Conservation (phyloP, 2,888 invertebrate genomes). For the Rhamnusium bicolor region DNA sequence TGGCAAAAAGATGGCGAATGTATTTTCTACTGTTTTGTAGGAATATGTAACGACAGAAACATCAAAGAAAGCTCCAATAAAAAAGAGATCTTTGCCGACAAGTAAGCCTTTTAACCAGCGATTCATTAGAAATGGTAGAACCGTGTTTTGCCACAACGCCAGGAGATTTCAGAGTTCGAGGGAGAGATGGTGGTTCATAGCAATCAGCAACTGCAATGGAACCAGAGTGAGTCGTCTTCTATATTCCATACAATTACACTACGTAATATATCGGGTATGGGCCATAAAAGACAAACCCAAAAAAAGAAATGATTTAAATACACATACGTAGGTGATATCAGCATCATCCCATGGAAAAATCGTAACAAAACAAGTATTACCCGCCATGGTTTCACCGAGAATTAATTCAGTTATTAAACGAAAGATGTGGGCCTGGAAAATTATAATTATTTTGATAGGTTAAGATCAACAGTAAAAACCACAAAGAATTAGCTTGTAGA, state of each 20-base stretch:
- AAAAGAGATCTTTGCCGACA: constrained; percentile 66
- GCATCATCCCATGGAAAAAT: too few species aligned
- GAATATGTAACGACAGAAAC: neutral
- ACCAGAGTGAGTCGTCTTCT: constrained; percentile 71
- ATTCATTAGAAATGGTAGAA: constrained; percentile 52
- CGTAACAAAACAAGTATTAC: too few species aligned
- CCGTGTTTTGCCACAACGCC: constrained; percentile 77
- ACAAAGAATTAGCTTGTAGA: too few species aligned
- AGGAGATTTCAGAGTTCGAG: constrained; percentile 85
- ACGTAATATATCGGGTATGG: too few species aligned
- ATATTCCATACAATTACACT: constrained; percentile 4
- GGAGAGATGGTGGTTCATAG: constrained; percentile 96
- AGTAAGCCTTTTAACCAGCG: constrained; percentile 66
- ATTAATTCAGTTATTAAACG: too few species aligned
- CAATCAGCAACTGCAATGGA: constrained; percentile 85
- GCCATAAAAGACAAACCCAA: too few species aligned
- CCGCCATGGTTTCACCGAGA: too few species aligned
- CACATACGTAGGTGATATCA: too few species aligned
- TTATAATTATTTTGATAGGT: too few species aligned
- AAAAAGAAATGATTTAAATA: too few species aligned
- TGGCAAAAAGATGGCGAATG: neutral
- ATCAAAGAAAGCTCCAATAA: constrained; percentile 48
- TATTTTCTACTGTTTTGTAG: neutral
- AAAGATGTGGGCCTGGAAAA: too few species aligned
- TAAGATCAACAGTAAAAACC: too few species aligned